Evolutionary conservation across 1,140 invertebrate species (phyloP), one percentile per base, ranked within the genome.

Genomic region (Leptestheria dahalacensis): DNA sequence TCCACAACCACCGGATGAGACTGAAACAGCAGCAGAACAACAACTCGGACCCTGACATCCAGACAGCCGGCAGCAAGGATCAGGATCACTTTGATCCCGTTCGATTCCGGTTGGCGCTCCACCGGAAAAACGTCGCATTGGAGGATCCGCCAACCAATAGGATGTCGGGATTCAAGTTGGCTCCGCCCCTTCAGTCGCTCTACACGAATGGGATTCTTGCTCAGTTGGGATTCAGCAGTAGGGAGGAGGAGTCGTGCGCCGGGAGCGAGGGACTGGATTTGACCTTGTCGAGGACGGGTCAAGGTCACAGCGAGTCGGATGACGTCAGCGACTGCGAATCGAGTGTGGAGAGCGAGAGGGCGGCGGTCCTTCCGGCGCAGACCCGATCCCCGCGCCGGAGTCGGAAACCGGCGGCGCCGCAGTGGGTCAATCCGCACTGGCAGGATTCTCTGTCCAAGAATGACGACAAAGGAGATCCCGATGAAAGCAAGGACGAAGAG

Each of bases 1-100:
- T 97, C 78, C 95, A 98, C 75, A 99, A 98, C 72, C 93, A 99
- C 73, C 81, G 95, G 59, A 98, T 98, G 90, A 80, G 95, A 57
- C 79, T 97, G 67, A 99, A 99, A 73, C 90, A 94, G 68, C 33
- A 41, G 15, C 6, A 41, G 6, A 41, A 41, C 15, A 41, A 41
- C 6, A 41, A 41, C 33, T 9, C 6, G 6, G 53, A 56, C 9
- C 41, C 53, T 48, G 18, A 33, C n/a, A n/a, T n/a, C n/a, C n/a
- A n/a, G 47, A 23, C 50, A 9, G 15, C 15, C 33, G 15, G 33
- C 33, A 41, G 15, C 33, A 41, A 15, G 33, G 62, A 59, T 15
- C 64, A 70, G 53, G 63, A 65, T 18, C 53, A 29, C 23, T 93
- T 94, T 69, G 90, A 95, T 70, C 89, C 89, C 11, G 83, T 91